Conservation (phyloP, 2,888 invertebrate species). For the Bimastos eiseni region DNA sequence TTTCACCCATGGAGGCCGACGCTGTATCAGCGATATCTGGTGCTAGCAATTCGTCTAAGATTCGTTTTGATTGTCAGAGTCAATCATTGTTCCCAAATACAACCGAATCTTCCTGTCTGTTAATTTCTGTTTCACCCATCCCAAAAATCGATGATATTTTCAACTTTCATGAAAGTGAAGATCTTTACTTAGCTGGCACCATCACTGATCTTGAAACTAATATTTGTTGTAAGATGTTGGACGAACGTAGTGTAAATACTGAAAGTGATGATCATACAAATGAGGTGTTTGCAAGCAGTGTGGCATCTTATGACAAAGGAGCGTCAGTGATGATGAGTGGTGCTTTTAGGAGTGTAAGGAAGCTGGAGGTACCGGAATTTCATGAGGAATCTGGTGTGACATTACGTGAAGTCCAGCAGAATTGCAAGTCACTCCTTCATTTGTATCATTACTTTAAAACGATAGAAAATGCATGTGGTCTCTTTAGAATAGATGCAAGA, state of each 20-base stretch:
- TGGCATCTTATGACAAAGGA: too few species aligned
- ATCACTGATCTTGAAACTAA: not conserved
- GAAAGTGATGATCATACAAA: not conserved
- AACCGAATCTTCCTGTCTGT: not conserved
- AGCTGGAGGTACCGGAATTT: not conserved
- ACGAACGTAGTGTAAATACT: not conserved
- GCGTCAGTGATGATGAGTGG: not conserved
- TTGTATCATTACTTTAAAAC: not conserved
- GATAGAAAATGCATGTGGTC: not conserved
- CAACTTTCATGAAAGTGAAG: not conserved
- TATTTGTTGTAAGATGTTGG: not conserved
- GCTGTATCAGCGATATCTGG: not conserved
- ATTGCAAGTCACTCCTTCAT: not conserved
- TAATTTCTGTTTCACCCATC: not conserved
- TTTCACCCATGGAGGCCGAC: not conserved
- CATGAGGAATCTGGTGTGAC: not conserved
- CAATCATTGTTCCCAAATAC: not conserved
- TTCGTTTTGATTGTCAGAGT: not conserved
- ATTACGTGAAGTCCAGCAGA: not conserved
- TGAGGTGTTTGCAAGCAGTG: not conserved
- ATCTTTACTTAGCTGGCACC: not conserved
- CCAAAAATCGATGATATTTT: not conserved
- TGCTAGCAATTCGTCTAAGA: not conserved
- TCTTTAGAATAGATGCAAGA: not conserved
- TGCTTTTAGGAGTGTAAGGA: not conserved